Base-by-base conservation (phyloP, 2,888 invertebrate species). In the Lepidochitona cinerea region DNA sequence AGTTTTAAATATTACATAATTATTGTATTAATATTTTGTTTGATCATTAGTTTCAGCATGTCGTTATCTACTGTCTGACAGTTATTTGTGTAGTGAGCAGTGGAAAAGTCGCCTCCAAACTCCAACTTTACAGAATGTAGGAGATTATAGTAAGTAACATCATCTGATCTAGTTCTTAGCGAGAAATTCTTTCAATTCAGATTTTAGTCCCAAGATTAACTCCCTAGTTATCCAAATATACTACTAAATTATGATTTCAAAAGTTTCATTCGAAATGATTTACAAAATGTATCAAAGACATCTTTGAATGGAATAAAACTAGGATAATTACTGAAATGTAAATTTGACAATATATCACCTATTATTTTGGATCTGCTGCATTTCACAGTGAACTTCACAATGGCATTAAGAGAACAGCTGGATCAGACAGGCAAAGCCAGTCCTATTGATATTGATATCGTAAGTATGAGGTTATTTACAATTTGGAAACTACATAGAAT, bases 391-490 rank as follows among this genome's bases (percentile, higher is more conserved):
- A 93, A 94, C 83, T 93, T 96, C 79, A 95, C 94, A 87, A 91
- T 93, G 84, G 93, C 94, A 75, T 84, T 96, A 54, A 94, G 95
- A 74, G 93, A 93, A 82, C 93, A 93, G 79, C 94, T 93, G 85
- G 91, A 93, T 64, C 92, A 92, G 52, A 92, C 92, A 73, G 93
- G 93, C 23, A 92, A 93, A 80, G 92, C 95, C 23, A 94, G 94
- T 89, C 94, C 95, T 2, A 93, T 96, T 35, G 97, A 97, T 90
- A 93, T 97, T 9, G 96, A 97, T 87, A 92, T 97, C 82, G 91
- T 92, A 85, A 85, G 85, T 82, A 53, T 59, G 41, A 41, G 18
- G 9, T 41, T 12, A 9, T 41, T 9, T 41, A 41, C 9, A 12
- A 41, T 41, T 41, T 41, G 41, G 9, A 41, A 18, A 9, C 59